Evolutionary conservation across 1,140 invertebrate genomes (phyloP).

Genomic region (Eriocheir sinensis): DNA sequence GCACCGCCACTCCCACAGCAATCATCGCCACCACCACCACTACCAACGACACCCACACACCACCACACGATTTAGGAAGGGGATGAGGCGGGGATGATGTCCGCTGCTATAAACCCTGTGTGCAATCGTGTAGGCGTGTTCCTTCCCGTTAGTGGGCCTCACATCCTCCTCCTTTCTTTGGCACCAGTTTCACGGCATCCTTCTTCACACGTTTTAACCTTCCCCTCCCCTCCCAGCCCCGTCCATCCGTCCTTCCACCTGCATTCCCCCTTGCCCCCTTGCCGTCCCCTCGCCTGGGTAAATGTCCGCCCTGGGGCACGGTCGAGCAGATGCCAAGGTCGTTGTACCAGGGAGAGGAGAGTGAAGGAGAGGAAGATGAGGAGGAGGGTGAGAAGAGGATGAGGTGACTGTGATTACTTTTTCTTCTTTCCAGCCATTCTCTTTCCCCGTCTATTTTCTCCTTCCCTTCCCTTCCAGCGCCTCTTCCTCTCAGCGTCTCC

Average conservation of each 20-base stretch:
- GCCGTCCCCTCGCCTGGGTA: background rate
- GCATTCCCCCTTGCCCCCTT: too few species aligned
- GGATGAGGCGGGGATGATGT: background rate
- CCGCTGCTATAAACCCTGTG: too few species aligned
- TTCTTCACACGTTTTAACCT: background rate
- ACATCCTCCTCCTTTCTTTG: background rate
- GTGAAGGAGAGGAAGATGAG: background rate
- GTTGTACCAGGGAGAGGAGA: background rate
- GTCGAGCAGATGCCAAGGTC: background rate
- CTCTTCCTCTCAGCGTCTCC: too few species aligned
- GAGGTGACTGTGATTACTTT: constrained; percentile 2
- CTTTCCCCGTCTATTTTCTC: constrained; percentile 5
- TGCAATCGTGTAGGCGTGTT: background rate
- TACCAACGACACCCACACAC: background rate
- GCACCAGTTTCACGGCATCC: too few species aligned
- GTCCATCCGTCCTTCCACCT: too few species aligned
- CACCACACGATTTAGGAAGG: background rate
- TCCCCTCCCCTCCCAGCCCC: too few species aligned
- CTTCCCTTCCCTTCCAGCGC: constrained; percentile 18
- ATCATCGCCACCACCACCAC: background rate
- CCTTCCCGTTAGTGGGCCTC: background rate
- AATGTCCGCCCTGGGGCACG: background rate
- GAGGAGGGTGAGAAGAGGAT: background rate
- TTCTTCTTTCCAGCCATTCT: background rate
- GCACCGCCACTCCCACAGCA: background rate